Evolutionary conservation across 2,797 vertebrate species (phyloP).

Genomic region (Eulemur albifrons): DNA sequence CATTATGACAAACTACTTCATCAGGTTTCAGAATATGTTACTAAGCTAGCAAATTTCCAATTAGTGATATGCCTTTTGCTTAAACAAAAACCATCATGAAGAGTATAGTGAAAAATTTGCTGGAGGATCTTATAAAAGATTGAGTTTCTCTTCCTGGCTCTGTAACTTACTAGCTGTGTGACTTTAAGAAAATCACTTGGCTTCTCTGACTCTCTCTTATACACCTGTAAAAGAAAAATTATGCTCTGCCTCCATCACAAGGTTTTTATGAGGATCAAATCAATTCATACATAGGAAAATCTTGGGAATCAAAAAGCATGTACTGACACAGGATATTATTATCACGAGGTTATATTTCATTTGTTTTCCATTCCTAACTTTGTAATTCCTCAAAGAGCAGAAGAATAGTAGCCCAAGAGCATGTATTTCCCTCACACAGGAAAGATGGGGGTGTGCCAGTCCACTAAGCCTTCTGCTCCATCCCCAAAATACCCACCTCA

Average conservation of each 20-base stretch:
- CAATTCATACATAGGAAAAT: not conserved
- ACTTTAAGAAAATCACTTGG: not conserved
- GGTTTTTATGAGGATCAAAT: not conserved
- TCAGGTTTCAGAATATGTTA: not conserved
- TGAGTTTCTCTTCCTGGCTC: not conserved
- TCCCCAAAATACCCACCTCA: fast-evolving
- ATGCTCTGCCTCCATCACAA: not conserved
- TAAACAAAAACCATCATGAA: not conserved
- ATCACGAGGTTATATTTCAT: not conserved
- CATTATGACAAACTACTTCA: not conserved
- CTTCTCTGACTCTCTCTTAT: not conserved
- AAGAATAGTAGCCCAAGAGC: not conserved
- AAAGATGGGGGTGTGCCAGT: fast-evolving
- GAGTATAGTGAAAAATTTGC: not conserved
- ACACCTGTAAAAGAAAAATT: not conserved
- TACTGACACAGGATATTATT: too few relatives aligned
- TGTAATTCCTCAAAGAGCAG: not conserved
- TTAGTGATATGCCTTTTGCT: not conserved
- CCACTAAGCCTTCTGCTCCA: fast-evolving
- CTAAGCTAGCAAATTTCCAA: not conserved
- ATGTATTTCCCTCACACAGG: not conserved
- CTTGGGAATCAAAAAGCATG: too few relatives aligned
- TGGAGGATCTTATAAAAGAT: not conserved
- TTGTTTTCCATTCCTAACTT: not conserved
- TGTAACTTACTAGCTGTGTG: not conserved